These are phyloP conservation scores for Sarcophaga peregrina DNA, from an alignment of 1,140 invertebrate genomes.

Conservation along the genomic window DNA sequence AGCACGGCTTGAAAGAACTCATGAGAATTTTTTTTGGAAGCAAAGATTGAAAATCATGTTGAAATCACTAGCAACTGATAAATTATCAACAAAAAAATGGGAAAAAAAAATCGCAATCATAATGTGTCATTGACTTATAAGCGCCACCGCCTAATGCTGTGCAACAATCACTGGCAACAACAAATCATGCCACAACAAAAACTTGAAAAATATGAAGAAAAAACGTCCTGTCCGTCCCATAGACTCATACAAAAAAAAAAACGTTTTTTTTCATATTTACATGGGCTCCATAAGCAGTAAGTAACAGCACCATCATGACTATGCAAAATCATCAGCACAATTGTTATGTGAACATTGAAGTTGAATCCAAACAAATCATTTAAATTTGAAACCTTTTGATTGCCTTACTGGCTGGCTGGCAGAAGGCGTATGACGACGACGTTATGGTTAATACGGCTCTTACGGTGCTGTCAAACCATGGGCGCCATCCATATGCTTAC, in stretches of 20 bases:
- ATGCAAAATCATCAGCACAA: slow-evolving; percentile 34
- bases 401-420: neutral
- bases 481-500: neutral
- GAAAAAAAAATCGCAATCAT: neutral
- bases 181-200: neutral
- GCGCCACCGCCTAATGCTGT: slow-evolving; percentile 18
- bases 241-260: neutral
- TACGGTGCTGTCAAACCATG: neutral
- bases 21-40: too few species aligned
- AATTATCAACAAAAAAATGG: neutral
- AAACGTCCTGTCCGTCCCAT: neutral
- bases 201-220: neutral
- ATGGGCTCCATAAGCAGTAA: neutral
- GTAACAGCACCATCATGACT: slow-evolving; percentile 15
- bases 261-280: neutral
- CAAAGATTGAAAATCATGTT: neutral
- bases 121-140: slow-evolving; percentile 42
- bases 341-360: slow-evolving; percentile 40
- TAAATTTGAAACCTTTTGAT: slow-evolving; percentile 41
- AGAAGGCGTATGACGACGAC: slow-evolving; percentile 14
- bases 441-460: too few species aligned
- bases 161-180: too few species aligned
- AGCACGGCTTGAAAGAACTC: too few species aligned
- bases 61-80: slow-evolving; percentile 21
- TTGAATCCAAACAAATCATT: slow-evolving; percentile 40